These are phyloP conservation scores for Novumbra hubbsi DNA, from an alignment of 2,797 vertebrate species.

Conservation along the genomic window DNA sequence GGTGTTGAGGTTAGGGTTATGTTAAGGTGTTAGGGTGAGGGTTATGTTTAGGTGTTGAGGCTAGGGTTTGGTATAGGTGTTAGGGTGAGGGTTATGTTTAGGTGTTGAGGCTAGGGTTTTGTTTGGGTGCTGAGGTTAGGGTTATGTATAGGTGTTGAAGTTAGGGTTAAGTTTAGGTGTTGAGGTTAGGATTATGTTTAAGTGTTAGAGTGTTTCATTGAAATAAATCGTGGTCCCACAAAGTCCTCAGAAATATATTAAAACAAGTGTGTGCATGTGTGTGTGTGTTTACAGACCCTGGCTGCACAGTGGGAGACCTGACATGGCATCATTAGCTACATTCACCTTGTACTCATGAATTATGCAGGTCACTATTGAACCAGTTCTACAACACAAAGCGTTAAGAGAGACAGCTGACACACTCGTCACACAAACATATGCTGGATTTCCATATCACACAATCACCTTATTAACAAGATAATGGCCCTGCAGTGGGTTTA, in stretches of 20 bases:
- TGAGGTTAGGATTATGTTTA: no score
- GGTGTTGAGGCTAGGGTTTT: no score
- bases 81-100: no score
- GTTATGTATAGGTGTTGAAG: no score
- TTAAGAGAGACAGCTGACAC: constrained; percentile 19
- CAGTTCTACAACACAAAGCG: constrained; percentile 30
- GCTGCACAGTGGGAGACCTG: constrained; percentile 60
- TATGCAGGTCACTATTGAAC: constrained; percentile 68
- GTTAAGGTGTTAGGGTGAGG: no score
- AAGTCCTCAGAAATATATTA: background rate
- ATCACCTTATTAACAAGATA: background rate
- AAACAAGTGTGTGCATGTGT: constrained; percentile 16
- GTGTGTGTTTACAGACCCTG: constrained; percentile 8
- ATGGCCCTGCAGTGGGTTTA: background rate
- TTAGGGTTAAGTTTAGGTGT: no score
- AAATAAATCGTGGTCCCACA: no score
- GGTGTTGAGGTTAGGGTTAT: no score
- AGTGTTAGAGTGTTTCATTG: no score
- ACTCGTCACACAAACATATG: background rate
- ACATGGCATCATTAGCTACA: constrained; percentile 58
- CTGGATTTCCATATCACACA: constrained; percentile 29
- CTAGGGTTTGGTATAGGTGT: no score
- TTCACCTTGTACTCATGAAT: constrained; percentile 76
- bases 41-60: no score
- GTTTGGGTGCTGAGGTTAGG: no score